Evolutionary conservation across 2,888 invertebrate genomes (phyloP), one percentile per base, ranked within the genome.

Genomic region (Allacma fusca): DNA sequence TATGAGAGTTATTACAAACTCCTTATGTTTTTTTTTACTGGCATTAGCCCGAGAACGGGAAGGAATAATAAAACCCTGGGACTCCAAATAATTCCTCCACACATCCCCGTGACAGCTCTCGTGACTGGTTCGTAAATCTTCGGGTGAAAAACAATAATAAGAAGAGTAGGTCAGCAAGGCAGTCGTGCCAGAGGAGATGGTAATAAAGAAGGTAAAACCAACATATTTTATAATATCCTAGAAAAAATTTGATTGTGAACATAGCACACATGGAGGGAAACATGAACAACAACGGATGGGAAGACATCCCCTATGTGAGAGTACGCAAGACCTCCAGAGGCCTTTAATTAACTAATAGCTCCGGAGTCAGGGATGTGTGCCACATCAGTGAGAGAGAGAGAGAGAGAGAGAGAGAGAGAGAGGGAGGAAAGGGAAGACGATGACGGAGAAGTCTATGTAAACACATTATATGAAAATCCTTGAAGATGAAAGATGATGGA

Each of bases 111-210:
- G 50, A 50, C 50, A 50, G 50, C 50, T 50, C 50, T 50, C 50
- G 50, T 50, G 50, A 50, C 50, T 50, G 16, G 50, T 50, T 50
- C 50, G 50, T 50, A 50, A 50, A 50, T 50, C 50, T n/a, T 50
- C 19, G 50, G 50, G 16, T 9, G 50, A 16, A 50, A 50, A 50
- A 50, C 50, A 50, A 50, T 50, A 50, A 50, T 5, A 50, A 50
- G 19, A 50, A 50, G 50, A 50, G 50, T 50, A 50, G 50, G 50
- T 50, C 50, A 50, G 50, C 50, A 50, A 50, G 50, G 50, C 50
- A 50, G 50, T 50, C 50, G 50, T 50, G 50, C 50, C 50, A 50
- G 50, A 50, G 50, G n/a, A 50, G 50, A 50, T 50, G 50, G 5
- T 50, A 50, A 50, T 50, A 50, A 50, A 50, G 16, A 50, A 50